Conservation (phyloP, 2,113 vertebrate genomes). For the Sarotherodon lohbergeri region DNA sequence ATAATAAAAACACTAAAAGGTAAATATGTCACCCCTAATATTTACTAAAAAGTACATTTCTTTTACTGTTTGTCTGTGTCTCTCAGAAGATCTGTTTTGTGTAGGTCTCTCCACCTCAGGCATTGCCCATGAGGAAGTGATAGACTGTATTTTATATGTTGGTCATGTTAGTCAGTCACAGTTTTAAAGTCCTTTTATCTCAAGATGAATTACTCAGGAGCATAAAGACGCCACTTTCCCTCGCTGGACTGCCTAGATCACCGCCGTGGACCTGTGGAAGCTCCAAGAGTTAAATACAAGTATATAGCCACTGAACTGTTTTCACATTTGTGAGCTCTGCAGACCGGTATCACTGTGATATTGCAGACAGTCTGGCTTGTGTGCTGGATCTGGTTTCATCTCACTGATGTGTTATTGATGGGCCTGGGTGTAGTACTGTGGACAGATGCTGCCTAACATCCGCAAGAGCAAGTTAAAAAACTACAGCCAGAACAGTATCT, state of each 20-base stretch:
- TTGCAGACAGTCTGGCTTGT: background rate
- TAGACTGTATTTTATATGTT: background rate
- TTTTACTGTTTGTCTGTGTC: background rate
- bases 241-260: background rate
- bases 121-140: background rate
- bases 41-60: background rate
- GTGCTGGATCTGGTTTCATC: conserved; percentile 14
- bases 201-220: conserved; percentile 40
- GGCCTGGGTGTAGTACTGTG: background rate
- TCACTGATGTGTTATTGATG: conserved; percentile 13
- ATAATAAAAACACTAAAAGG: background rate
- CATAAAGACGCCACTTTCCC: conserved; percentile 13
- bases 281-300: background rate
- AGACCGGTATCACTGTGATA: conserved; percentile 63
- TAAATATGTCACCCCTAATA: background rate
- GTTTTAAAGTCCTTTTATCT: conserved; percentile 27
- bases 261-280: background rate
- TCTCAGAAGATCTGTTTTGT: background rate
- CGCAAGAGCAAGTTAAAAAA: background rate
- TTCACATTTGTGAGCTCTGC: conserved; percentile 1
- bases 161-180: background rate
- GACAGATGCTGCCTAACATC: background rate
- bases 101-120: background rate
- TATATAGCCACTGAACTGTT: background rate
- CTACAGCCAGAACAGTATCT: background rate